Conservation (phyloP, 2,888 invertebrate genomes). For the Venusia cambrica region DNA sequence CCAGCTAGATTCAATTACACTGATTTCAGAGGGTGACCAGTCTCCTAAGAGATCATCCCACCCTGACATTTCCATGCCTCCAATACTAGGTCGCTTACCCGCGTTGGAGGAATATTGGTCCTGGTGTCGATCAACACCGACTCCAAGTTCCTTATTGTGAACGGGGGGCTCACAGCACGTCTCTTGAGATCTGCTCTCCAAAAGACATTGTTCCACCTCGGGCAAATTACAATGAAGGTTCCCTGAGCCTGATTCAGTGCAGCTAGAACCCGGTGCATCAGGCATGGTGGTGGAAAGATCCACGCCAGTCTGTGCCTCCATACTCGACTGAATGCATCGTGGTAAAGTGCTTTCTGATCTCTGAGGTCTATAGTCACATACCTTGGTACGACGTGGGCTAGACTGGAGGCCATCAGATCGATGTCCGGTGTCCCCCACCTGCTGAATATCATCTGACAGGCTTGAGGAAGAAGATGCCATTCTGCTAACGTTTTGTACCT, state of each 20-base stretch:
- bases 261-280: background rate
- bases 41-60: constrained; percentile 1
- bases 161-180: constrained; percentile 1
- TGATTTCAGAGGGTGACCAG: too few relatives aligned
- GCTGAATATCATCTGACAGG: constrained; percentile 3
- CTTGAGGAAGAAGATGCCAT: constrained; percentile 1
- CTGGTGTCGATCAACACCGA: constrained; percentile 4
- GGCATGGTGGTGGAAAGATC: constrained; percentile 1
- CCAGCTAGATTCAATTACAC: too few relatives aligned
- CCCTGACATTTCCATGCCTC: constrained; percentile 6
- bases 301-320: constrained; percentile 1
- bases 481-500: constrained; percentile 2
- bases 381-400: background rate
- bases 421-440: constrained; percentile 2
- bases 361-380: constrained; percentile 1
- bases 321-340: background rate
- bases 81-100: constrained; percentile 1
- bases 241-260: background rate
- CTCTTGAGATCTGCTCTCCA: constrained; percentile 2
- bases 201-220: constrained; percentile 3
- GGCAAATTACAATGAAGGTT: constrained; percentile 1
- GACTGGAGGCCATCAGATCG: constrained; percentile 2
- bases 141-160: constrained; percentile 1
- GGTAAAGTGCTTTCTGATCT: background rate
- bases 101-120: constrained; percentile 1